Conservation (phyloP, 2,888 invertebrate species). For the Stegophylla sp. region DNA sequence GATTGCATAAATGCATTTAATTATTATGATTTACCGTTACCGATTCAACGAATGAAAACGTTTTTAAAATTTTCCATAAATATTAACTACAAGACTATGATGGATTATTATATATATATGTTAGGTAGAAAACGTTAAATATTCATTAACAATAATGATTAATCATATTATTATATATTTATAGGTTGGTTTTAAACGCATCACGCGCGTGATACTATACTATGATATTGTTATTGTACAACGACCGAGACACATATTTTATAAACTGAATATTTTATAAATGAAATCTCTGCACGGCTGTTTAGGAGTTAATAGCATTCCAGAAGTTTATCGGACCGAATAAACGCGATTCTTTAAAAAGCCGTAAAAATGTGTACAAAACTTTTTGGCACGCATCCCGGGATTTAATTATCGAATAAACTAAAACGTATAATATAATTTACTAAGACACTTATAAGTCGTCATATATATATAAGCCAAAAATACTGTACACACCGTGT, state of each 20-base stretch:
- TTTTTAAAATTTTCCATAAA: background rate
- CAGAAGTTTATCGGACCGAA: slow-evolving; percentile 21
- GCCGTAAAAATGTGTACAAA: slow-evolving; percentile 30
- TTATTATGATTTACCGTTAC: background rate
- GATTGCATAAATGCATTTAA: background rate
- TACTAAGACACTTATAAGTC: background rate
- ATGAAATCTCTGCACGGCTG: slow-evolving; percentile 16
- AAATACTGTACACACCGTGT: background rate
- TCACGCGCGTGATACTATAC: background rate
- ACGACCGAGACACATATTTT: slow-evolving; percentile 15
- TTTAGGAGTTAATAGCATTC: slow-evolving; percentile 25
- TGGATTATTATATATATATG: background rate
- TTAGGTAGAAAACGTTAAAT: background rate
- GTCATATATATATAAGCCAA: slow-evolving; percentile 8
- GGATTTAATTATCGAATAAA: slow-evolving; percentile 27
- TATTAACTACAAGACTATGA: background rate
- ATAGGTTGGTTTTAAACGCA: background rate
- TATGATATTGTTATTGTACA: background rate
- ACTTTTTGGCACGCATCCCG: slow-evolving; percentile 32
- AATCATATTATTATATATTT: background rate
- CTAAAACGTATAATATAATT: background rate
- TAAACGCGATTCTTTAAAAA: slow-evolving; percentile 28
- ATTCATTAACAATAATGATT: slow-evolving; percentile 21
- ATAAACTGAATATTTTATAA: slow-evolving; percentile 17
- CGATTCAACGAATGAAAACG: background rate